Evolutionary conservation across 2,113 vertebrate genomes (phyloP).

Genomic region (Zootoca vivipara): DNA sequence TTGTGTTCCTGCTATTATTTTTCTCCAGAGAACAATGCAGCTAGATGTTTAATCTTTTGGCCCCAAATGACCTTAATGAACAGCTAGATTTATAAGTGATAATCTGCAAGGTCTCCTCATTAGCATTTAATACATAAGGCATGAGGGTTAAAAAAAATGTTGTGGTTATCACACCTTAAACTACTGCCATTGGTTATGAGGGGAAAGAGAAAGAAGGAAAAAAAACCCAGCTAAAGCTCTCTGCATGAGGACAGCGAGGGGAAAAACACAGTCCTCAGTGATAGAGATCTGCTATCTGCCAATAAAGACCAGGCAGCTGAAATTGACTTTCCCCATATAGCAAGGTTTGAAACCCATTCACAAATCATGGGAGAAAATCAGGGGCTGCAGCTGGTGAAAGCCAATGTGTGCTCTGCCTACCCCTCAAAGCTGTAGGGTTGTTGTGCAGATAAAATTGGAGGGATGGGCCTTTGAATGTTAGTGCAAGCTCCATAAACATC

Average conservation of each 20-base stretch:
- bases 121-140: constrained; percentile 33
- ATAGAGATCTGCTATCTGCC: not conserved
- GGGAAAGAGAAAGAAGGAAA: not conserved
- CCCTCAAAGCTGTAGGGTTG: not conserved
- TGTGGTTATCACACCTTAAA: not conserved
- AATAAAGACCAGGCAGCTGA: not conserved
- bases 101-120: constrained; percentile 45
- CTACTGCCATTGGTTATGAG: not conserved
- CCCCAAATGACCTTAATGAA: constrained; percentile 51
- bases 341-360: not conserved
- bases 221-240: not conserved
- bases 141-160: not conserved
- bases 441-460: not conserved
- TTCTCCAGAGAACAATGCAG: constrained; percentile 2
- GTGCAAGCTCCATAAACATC: not conserved
- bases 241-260: not conserved
- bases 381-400: not conserved
- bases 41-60: constrained; percentile 53
- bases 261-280: not conserved
- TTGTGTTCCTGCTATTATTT: constrained; percentile 8
- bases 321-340: not conserved
- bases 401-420: not conserved
- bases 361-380: not conserved
- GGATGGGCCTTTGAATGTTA: not conserved
- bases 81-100: constrained; percentile 41